Conservation (phyloP, 2,888 invertebrate genomes). For the Blera fallax region DNA sequence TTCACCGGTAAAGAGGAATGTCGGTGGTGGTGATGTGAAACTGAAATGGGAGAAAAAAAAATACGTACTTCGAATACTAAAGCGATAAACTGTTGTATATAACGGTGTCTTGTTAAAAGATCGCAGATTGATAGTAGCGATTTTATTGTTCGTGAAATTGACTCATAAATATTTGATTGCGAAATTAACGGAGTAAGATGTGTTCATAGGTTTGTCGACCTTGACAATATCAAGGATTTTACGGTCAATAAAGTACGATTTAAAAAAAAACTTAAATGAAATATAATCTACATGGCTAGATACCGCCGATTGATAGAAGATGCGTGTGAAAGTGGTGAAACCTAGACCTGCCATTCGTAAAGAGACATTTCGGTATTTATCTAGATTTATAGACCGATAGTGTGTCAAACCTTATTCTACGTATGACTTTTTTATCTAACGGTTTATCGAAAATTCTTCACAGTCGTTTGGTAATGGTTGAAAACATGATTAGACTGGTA, state of each 20-base stretch:
- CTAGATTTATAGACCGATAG: too few relatives aligned
- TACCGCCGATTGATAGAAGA: neutral
- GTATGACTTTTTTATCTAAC: too few relatives aligned
- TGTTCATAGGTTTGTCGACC: neutral
- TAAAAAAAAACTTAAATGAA: too few relatives aligned
- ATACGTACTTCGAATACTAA: constrained; percentile 12
- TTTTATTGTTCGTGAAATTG: constrained; percentile 37
- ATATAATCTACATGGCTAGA: neutral
- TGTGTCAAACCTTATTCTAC: too few relatives aligned
- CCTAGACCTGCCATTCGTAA: too few relatives aligned
- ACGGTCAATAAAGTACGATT: constrained; percentile 9
- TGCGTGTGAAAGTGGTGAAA: too few relatives aligned
- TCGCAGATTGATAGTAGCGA: neutral
- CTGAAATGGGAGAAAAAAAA: neutral
- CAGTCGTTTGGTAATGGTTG: too few relatives aligned
- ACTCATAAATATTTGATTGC: constrained; percentile 15
- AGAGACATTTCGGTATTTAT: too few relatives aligned
- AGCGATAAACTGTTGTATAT: constrained; percentile 4
- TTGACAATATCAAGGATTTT: constrained; percentile 18
- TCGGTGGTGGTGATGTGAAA: constrained; percentile 6
- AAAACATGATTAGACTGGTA: too few relatives aligned
- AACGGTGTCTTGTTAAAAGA: constrained; percentile 22
- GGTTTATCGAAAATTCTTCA: too few relatives aligned
- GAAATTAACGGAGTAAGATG: neutral
- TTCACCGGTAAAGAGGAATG: constrained; percentile 21